These are phyloP conservation scores for Cerastoderma edule DNA, from an alignment of 2,888 invertebrate species.

Conservation along the genomic window DNA sequence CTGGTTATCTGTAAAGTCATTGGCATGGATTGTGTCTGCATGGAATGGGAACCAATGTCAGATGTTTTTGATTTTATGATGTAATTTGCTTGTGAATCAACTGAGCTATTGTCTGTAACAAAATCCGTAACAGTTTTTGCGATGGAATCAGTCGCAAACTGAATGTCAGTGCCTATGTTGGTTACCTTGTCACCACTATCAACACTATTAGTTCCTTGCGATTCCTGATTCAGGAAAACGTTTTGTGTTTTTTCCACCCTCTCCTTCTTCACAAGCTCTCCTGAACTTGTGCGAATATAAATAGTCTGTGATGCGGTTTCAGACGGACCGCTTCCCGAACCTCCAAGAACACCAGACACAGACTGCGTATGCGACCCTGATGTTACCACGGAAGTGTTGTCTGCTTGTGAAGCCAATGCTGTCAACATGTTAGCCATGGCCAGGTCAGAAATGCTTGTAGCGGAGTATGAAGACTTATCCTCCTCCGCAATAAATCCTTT, in stretches of 20 bases:
- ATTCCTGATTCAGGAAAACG: no score
- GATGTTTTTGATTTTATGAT: not conserved
- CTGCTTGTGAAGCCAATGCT: constrained; percentile 72
- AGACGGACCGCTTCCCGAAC: no score
- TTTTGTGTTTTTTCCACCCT: no score
- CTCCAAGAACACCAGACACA: no score
- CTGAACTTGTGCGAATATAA: no score
- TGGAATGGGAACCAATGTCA: not conserved
- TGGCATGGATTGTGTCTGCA: not conserved
- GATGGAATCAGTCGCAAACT: no score
- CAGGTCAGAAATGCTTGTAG: constrained; percentile 52
- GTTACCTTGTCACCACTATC: not conserved
- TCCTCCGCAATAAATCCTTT: constrained; percentile 14
- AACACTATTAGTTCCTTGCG: not conserved
- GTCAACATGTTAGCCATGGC: constrained; percentile 77
- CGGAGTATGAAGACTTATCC: not conserved
- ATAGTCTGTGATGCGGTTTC: no score
- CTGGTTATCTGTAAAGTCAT: constrained; percentile 1
- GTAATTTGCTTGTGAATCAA: not conserved
- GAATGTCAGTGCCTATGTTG: not conserved
- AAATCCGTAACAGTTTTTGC: not conserved
- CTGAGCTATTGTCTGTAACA: not conserved
- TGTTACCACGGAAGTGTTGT: not conserved
- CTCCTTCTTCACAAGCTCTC: no score
- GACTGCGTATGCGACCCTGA: no score